Evolutionary conservation across 2,888 invertebrate genomes (phyloP), one percentile per base, ranked within the genome.

Genomic region (Stictocephala bisonia): DNA sequence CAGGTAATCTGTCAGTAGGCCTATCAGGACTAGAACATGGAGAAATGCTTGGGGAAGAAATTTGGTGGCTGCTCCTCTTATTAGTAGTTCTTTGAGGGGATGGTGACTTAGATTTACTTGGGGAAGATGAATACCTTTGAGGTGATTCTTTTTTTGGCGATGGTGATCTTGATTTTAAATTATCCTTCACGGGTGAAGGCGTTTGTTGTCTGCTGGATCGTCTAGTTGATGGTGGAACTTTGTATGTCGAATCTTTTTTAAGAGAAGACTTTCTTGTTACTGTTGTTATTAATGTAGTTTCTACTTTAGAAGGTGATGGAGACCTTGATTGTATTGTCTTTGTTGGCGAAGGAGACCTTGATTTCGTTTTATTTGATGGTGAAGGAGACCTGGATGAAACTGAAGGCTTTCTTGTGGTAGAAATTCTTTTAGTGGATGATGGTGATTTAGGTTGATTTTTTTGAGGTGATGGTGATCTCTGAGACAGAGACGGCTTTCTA

Each of bases 1-100:
- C 78, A 79, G 85, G 84, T 80, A 84, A 85, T 78, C 86, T 86
- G 51, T 79, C 79, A 9, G 78, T 74, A 7, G 84, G 80, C n/a
- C 74, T 79, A 26, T 80, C 81, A 41, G 80, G 80, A 73, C 79
- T 81, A 31, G 80, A 78, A 35, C 78, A 73, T 4, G 79, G 79
- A 26, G 81, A 80, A 3, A 66, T 51, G 56, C 72, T 74, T 51
- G 72, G 70, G 67, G 71, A 71, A 83, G 60, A 60, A 9, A 60
- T 3, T 40, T 18, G 31, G 7, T 31, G 4, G 22, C 31, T 31
- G 31, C 35, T 60, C 9, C 60, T 27, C 29, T 60, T 60, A 6
- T 40, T 60, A 18, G 40, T 7, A 60, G 1, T n/a, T 40, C 22
- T 60, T 60, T 60, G 60, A 40, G 60, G 40, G 11, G 40, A 60